A percentile compares a stretch with the other conserved stretches of the same genome.
Evolutionary conservation across 2,113 vertebrate species (phyloP).

Genomic region (Cololabis saira): DNA sequence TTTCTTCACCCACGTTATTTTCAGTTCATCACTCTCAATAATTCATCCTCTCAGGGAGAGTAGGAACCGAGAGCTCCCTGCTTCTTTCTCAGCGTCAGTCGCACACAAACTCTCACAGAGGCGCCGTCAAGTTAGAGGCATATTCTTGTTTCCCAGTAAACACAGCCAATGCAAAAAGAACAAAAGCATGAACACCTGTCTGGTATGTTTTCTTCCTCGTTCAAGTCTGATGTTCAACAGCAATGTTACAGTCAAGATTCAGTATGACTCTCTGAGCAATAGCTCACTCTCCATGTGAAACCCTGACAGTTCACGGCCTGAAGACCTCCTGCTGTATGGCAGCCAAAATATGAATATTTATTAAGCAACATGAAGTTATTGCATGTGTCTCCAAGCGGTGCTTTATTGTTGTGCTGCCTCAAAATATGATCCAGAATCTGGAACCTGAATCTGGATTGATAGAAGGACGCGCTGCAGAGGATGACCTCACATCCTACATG

Average conservation of each 20-base stretch:
- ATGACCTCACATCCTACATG: conserved; percentile 1
- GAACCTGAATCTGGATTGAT: background rate
- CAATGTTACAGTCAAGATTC: too few relatives aligned
- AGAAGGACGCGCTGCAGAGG: background rate
- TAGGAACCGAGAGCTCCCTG: conserved; percentile 50
- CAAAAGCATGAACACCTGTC: conserved; percentile 14
- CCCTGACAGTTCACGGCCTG: background rate
- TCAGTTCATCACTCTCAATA: conserved; percentile 80
- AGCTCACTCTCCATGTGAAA: too few relatives aligned
- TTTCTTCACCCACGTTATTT: conserved; percentile 72
- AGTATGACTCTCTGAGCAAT: too few relatives aligned
- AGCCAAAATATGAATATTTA: background rate
- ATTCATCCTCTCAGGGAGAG: conserved; percentile 71
- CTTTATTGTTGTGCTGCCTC: background rate
- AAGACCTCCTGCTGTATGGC: background rate
- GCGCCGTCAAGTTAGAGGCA: conserved; percentile 42
- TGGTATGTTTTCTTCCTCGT: conserved; percentile 14
- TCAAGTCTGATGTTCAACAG: too few relatives aligned
- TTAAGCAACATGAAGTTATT: background rate
- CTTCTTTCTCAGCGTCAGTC: conserved; percentile 30
- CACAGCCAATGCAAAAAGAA: conserved; percentile 15
- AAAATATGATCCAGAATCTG: background rate
- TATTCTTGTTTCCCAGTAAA: conserved; percentile 19
- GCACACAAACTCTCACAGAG: conserved; percentile 17
- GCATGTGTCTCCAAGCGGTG: background rate